Evolutionary conservation across 2,797 vertebrate genomes (phyloP).

Genomic region (Iguana delicatissima): DNA sequence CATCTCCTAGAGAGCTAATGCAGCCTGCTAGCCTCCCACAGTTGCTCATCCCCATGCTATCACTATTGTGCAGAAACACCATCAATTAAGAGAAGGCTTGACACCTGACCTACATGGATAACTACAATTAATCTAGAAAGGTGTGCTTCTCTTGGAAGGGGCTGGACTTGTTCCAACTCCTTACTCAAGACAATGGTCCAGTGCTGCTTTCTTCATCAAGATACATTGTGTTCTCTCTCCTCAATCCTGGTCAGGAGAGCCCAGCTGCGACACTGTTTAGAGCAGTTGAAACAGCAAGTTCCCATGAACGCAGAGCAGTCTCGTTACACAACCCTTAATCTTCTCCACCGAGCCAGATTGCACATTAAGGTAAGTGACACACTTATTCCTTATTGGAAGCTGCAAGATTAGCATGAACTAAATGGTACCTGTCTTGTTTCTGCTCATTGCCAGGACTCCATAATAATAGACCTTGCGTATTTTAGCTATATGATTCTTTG

Average conservation of each 20-base stretch:
- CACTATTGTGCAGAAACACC: background rate
- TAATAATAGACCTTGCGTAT: background rate
- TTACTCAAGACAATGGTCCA: background rate
- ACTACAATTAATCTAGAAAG: background rate
- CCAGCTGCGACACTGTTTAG: slow-evolving; percentile 90
- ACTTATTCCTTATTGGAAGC: background rate
- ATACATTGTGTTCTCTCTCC: background rate
- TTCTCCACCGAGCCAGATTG: slow-evolving; percentile 89
- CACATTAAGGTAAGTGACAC: slow-evolving; percentile 89
- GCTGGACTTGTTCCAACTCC: background rate
- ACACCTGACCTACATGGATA: background rate
- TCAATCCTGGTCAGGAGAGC: slow-evolving; percentile 84
- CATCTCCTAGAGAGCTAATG: too few relatives aligned
- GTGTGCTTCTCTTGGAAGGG: background rate
- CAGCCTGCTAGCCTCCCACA: too few relatives aligned
- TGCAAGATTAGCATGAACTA: background rate
- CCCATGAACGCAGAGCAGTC: slow-evolving; percentile 85
- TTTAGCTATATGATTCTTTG: background rate
- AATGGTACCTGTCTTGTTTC: background rate
- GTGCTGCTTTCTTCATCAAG: fast-evolving
- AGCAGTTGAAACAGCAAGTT: slow-evolving; percentile 94
- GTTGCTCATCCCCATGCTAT: background rate
- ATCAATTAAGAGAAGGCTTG: background rate
- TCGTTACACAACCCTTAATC: slow-evolving; percentile 91
- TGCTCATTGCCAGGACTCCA: background rate